Conservation (phyloP, 2,797 vertebrate species). For the Molossus alvarezi region DNA sequence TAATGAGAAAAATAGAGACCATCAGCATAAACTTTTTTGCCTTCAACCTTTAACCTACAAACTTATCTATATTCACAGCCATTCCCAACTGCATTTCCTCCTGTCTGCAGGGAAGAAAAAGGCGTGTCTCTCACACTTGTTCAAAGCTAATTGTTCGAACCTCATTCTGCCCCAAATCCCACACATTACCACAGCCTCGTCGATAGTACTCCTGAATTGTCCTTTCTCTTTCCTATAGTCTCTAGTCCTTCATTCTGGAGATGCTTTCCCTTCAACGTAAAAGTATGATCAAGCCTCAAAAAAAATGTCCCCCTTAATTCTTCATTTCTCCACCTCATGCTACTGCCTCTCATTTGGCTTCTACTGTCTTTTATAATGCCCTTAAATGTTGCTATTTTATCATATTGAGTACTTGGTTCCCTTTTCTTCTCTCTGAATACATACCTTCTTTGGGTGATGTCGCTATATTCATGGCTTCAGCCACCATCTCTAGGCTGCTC, state of each 20-base stretch:
- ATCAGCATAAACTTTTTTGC: conserved; percentile 35
- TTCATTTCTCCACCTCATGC: neutral
- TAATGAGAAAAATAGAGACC: conserved; percentile 25
- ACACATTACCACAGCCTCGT: neutral
- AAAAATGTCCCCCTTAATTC: neutral
- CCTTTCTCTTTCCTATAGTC: neutral
- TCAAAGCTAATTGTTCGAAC: neutral
- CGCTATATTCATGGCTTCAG: neutral
- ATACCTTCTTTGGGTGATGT: neutral
- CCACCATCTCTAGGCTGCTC: neutral
- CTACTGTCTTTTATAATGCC: neutral
- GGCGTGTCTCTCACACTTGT: neutral
- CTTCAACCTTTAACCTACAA: conserved; percentile 9
- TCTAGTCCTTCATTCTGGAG: neutral
- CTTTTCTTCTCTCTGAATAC: conserved; percentile 32
- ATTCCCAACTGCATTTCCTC: conserved; percentile 8
- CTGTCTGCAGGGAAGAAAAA: neutral
- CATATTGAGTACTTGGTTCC: neutral
- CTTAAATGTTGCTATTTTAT: conserved; percentile 44
- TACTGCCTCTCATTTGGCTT: neutral
- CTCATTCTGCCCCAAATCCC: neutral
- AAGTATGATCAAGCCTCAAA: neutral
- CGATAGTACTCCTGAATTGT: neutral
- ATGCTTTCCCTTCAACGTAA: neutral
- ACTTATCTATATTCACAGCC: conserved; percentile 4